phyloP scores from a whole-genome alignment of 1,140 invertebrate genomes.

The Leptinotarsa texana region DNA sequence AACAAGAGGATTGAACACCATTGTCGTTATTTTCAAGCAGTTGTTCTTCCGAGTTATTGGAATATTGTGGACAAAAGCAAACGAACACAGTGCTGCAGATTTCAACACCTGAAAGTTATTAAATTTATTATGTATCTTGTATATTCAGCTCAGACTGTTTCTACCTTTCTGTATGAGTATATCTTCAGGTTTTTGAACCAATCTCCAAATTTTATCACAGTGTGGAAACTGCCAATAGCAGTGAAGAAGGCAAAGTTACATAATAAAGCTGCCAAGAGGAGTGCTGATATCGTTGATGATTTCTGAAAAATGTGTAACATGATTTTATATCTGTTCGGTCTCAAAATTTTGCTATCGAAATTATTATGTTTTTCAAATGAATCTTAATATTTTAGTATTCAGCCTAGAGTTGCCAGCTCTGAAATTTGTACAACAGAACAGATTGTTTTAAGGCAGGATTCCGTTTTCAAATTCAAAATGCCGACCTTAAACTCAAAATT shows the following conservation, averaged over 20 bases:
- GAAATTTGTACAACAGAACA: too few species aligned
- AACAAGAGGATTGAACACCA: constrained; percentile 49
- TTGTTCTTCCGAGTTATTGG: constrained; percentile 46
- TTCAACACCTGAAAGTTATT: constrained; percentile 52
- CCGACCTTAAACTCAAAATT: too few species aligned
- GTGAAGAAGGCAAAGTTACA: constrained; percentile 53
- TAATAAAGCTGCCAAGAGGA: constrained; percentile 49
- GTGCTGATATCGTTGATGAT: constrained; percentile 35
- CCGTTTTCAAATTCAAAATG: too few species aligned
- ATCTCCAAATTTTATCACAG: constrained; percentile 51
- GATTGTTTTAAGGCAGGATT: too few species aligned
- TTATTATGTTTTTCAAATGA: too few species aligned
- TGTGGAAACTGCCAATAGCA: constrained; percentile 51
- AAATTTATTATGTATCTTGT: constrained; percentile 1
- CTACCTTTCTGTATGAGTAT: constrained; percentile 33
- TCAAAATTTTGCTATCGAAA: too few species aligned
- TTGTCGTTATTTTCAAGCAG: constrained; percentile 42
- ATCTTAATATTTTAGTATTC: too few species aligned
- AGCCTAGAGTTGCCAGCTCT: too few species aligned
- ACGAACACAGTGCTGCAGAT: constrained; percentile 53
- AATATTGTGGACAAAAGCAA: constrained; percentile 53
- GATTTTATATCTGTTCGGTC: too few species aligned
- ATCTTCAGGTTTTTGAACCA: constrained; percentile 49
- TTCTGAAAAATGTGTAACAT: constrained; percentile 27
- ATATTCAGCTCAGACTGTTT: neutral